Base-by-base conservation (phyloP, 2,888 invertebrate species). In the Diaprepes abbreviatus region DNA sequence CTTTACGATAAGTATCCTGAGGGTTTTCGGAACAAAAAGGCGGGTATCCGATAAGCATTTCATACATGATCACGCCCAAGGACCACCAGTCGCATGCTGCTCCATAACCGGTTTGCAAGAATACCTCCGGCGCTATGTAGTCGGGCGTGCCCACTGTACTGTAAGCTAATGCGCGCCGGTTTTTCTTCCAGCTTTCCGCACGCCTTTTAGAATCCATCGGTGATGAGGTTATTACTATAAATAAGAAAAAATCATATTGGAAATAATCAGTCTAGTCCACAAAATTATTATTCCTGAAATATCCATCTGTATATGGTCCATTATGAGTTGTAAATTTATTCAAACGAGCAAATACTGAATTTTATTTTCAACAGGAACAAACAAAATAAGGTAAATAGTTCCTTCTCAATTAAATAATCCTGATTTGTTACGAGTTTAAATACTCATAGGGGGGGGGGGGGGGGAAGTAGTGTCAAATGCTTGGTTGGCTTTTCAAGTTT, bases 71-170 rank as follows among this genome's bases (percentile, higher is more conserved):
- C 66, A 99, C 99, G 21, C 99, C 99, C 66, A 99, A 88, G 72
- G 97, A 98, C 99, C 99, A 99, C 96, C 98, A 99, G 86, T 99
- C 99, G 79, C 98, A 99, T 67, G 97, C 94, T 55, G 96, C 93
- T 2, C 96, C 97, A 85, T 99, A 99, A 43, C 99, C 99, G 35
- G 97, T 97, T 86, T 98, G 98, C 77, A 95, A 88, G 86, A 95
- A 99, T 78, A 99, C 98, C 88, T 99, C 99, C 0, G 99, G 99
- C 31, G 99, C 99, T 80, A 99, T 99, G 83, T 99, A 99, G 87
- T 99, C 99, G 1, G 99, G 99, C 55, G 99, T 99, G 62, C 98
- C 99, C 5, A 96, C 95, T 0, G 95, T 95, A 77, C 94, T 95
- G 85, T 96, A 96, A 1, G 96, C 98, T 74, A 98, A 86, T 72